Base-by-base conservation (phyloP, 2,888 invertebrate genomes). In the Tiphia femorata region DNA sequence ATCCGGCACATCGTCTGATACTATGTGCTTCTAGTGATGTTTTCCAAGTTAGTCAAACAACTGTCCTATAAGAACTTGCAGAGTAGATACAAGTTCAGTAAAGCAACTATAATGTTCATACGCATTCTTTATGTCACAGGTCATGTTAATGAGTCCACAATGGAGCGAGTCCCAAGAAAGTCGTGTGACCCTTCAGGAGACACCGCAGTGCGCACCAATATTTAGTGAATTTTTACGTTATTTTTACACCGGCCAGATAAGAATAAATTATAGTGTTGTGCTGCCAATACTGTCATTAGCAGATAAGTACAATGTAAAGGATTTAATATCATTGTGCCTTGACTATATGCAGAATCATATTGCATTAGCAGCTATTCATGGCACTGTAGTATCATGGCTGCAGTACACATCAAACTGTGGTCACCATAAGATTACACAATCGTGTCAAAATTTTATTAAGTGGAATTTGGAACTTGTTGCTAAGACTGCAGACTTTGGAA, bases 11-110 rank as follows among this genome's bases (percentile, higher is more conserved):
- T 84, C 88, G 95, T 59, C 89, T 97, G 5, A 96, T 97, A 73
- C 87, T 97, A 3, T 96, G 96, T 84, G 95, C 96, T 50, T 95
- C 94, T 69, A 96, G 96, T 84, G 97, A 97, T 85, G 97, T 97
- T 41, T 97, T 97, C 82, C 95, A 95, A 87, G 95, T 94, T 84
- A 72, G 57, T 43, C 7, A 2, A n/a, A n/a, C n/a, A n/a, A n/a
- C n/a, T n/a, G n/a, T n/a, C n/a, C n/a, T n/a, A n/a, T n/a, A n/a
- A n/a, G n/a, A n/a, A n/a, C n/a, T n/a, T n/a, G n/a, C n/a, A n/a
- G n/a, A 4, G 4, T 3, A 4, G 33, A 12, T 33, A 4, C 5
- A 4, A 33, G 3, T 33, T n/a, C 3, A 2, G 12, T 14, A 6
- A 7, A n/a, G 19, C 10, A 38, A 6, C 19, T 5, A 12, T n/a